Evolutionary conservation across 53 echinoderm and acorn worm species (phyloP), one percentile per base, ranked within the genome.

Genomic region (Patiria pectinifera): DNA sequence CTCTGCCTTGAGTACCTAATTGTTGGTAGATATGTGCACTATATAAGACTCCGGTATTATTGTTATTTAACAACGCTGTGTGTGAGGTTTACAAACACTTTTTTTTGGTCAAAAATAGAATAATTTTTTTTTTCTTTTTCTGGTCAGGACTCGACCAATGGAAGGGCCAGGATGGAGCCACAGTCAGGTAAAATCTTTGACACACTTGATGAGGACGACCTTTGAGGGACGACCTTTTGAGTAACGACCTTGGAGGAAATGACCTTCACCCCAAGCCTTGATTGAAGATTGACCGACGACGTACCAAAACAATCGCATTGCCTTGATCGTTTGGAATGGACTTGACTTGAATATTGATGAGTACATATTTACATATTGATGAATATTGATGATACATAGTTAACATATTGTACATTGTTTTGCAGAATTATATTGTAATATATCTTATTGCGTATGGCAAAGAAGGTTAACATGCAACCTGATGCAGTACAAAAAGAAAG

Each of bases 201-300:
- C 83, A 93, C 87, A 19, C 86, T 87, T 45, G 74, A 87, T 45
- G 93, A 93, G 49, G 93, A 93, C 61, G 93, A 93, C 93, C 93
- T 93, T 61, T 92, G 92, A 92, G 78, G 49, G 19, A 77, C 76
- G 85, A 86, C 85, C 85, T 92, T 70, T 80, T 59, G 72, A 47
- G 53, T 6, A 53, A 6, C 53, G 53, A 53, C 53, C 53, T 53
- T 53, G 5, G 53, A 8, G 53, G 53, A 53, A 53, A 53, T 53
- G 53, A 53, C 53, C 53, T 8, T 5, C 53, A 46, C 69, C 16
- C 16, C 75, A 10, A 59, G 74, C 83, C 91, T 91, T 83, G 84
- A 91, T 53, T 35, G 35, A 83, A 60, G 59, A 24, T 84, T 44
- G 59, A 62, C 84, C 24, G 66, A 44, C 47, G 66, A 62, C 66